These are phyloP conservation scores for Cerceris ruficornis DNA, from an alignment of 2,888 invertebrate species.

Conservation along the genomic window DNA sequence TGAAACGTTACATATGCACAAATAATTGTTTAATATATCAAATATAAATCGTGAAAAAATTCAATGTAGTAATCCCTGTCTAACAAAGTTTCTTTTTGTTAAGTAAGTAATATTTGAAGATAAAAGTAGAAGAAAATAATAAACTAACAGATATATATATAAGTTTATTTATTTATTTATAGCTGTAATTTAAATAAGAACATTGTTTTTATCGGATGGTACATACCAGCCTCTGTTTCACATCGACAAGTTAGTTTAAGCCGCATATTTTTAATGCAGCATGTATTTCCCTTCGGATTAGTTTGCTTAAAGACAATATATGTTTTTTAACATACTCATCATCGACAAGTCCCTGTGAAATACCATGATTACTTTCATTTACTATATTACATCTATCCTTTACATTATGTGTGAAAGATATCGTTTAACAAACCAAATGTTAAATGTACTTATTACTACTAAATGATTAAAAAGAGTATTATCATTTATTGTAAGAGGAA, in stretches of 20 bases:
- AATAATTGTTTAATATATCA: slow-evolving; percentile 39
- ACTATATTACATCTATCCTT: too few species aligned
- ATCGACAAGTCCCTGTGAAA: slow-evolving; percentile 26
- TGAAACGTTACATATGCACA: slow-evolving; percentile 42
- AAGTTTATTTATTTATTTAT: too few species aligned
- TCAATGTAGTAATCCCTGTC: not conserved
- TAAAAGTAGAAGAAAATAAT: slow-evolving; percentile 39
- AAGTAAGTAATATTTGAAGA: slow-evolving; percentile 34
- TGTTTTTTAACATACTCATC: slow-evolving; percentile 31
- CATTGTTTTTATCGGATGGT: not conserved
- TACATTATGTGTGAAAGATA: too few species aligned
- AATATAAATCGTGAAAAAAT: slow-evolving; percentile 5
- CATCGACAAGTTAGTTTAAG: not conserved
- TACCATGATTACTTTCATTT: not conserved
- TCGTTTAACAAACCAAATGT: too few species aligned
- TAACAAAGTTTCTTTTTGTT: not conserved
- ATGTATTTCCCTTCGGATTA: slow-evolving; percentile 25
- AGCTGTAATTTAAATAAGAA: too few species aligned
- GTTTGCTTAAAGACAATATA: slow-evolving; percentile 28
- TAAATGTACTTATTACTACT: too few species aligned
- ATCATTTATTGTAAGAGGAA: too few species aligned
- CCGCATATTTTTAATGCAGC: slow-evolving; percentile 31
- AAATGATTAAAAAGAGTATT: too few species aligned
- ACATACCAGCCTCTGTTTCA: not conserved
- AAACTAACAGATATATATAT: not conserved